Conservation (phyloP, 2,888 invertebrate genomes). For the Clitarchus hookeri region DNA sequence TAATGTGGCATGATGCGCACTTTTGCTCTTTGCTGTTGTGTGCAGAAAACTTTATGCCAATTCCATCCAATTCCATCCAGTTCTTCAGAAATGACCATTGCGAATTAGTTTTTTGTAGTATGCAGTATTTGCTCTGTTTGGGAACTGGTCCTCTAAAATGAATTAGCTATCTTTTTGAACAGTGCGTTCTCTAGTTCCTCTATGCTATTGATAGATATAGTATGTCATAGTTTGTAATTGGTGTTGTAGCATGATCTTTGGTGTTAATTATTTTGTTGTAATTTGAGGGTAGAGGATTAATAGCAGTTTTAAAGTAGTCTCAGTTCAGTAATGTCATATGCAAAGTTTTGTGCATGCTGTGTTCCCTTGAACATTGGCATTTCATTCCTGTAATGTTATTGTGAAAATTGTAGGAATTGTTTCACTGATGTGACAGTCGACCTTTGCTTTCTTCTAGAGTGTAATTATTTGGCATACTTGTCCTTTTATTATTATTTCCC, state of each 20-base stretch:
- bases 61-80: too few relatives aligned
- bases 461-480: too few relatives aligned
- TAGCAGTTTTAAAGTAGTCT: background rate
- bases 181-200: background rate
- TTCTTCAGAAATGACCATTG: background rate
- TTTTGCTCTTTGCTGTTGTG: background rate
- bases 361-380: too few relatives aligned
- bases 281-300: background rate
- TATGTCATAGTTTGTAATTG: background rate
- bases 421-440: too few relatives aligned
- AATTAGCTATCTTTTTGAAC: background rate
- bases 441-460: too few relatives aligned
- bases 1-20: conserved; percentile 58
- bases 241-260: background rate
- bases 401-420: too few relatives aligned
- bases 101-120: background rate
- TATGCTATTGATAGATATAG: background rate
- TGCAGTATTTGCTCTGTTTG: background rate
- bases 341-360: too few relatives aligned
- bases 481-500: too few relatives aligned
- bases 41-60: too few relatives aligned
- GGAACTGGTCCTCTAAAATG: background rate
- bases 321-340: too few relatives aligned
- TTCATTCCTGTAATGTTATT: too few relatives aligned
- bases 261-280: background rate